Base-by-base conservation (phyloP, 1,140 invertebrate genomes). In the Procambarus virginalis region DNA sequence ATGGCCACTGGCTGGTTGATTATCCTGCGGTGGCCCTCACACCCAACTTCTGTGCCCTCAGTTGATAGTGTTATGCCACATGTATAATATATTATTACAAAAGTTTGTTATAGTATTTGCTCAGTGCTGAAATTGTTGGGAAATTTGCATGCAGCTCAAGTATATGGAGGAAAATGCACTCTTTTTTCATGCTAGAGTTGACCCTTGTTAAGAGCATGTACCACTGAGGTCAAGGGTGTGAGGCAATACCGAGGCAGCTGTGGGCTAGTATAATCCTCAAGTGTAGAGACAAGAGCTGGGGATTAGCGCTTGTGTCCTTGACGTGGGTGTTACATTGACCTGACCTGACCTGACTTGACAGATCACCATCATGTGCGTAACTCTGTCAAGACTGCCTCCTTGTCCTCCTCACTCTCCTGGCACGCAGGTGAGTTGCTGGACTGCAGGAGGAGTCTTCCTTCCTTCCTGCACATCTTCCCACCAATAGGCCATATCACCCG, bases 371-470 rank as follows among this genome's bases (percentile, higher is more conserved):
- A 92, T 84, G 91, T 90, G 89, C 91, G 91, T 89, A 91, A 91
- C 82, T 91, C 91, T 86, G 89, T 91, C 89, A 92, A 92, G 92
- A 90, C 89, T 77, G 85, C 87, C 81, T 92, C 90, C 78, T 89
- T 89, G 84, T 92, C 91, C 70, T 92, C 90, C 77, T 92, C 86
- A 55, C 86, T 92, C 84, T 92, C 91, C 68, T 92, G 91, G 91
- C 90, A 91, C 80, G 91, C 91, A 92, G 92, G 92, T 92, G 90
- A 92, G 92, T 89, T 76, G 86, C 84, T 55, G 82, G 87, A 76
- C 70, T 76, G 80, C 81, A 83, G 81, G 86, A 79, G 86, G 80
- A 73, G 80, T 81, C 86, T 76, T 88, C 64, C 79, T 51, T 86
- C 34, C 86, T 76, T 88, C 58, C 76, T 88, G 78, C 80, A 81